phyloP scores from a whole-genome alignment of 2,797 vertebrate genomes.

The Phrynocephalus forsythii region DNA sequence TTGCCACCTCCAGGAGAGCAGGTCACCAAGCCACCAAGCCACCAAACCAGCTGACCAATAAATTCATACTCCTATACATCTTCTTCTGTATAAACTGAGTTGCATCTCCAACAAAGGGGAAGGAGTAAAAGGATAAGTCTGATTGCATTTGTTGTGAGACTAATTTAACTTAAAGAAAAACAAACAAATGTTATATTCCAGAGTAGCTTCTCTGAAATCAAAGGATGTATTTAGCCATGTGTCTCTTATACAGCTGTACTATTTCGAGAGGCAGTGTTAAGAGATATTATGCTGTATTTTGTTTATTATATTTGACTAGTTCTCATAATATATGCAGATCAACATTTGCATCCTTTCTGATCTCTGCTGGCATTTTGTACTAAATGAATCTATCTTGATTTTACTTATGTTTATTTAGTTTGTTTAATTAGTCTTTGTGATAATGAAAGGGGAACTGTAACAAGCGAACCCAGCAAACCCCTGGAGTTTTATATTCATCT shows the following conservation, averaged over 20 bases:
- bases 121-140: not conserved
- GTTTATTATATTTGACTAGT: not conserved
- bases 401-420: constrained; percentile 34
- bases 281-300: not conserved
- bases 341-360: constrained; percentile 24
- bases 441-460: constrained; percentile 33
- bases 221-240: not conserved
- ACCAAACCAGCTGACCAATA: no score
- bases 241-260: not conserved
- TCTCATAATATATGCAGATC: constrained; percentile 32
- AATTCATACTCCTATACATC: no score
- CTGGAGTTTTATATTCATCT: constrained; percentile 40
- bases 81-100: no score
- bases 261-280: not conserved
- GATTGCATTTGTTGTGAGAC: not conserved
- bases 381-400: constrained; percentile 42
- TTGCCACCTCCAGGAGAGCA: no score
- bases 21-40: no score
- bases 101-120: no score
- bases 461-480: constrained; percentile 32
- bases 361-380: constrained; percentile 27
- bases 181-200: not conserved
- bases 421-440: constrained; percentile 46
- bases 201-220: not conserved
- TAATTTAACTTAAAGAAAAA: not conserved